phyloP scores from a whole-genome alignment of 2,888 invertebrate genomes.

The Druceiella hillmani region DNA sequence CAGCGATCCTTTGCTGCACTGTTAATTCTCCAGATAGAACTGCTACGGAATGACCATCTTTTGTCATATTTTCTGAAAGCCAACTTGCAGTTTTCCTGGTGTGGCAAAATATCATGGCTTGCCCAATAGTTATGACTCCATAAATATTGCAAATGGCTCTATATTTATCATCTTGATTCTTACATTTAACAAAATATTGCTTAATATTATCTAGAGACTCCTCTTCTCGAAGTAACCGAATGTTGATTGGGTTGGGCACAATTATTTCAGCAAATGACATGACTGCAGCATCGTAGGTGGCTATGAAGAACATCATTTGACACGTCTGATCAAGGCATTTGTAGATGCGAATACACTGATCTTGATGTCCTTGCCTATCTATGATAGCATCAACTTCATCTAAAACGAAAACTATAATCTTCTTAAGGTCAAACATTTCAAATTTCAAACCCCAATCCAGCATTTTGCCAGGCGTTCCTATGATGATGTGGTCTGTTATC shows the following conservation, averaged over 20 bases:
- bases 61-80: slow-evolving; percentile 70
- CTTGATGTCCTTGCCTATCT: slow-evolving; percentile 86
- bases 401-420: slow-evolving; percentile 78
- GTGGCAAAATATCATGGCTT: slow-evolving; percentile 89
- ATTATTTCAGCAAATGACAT: slow-evolving; percentile 87
- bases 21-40: slow-evolving; percentile 78
- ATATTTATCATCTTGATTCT: slow-evolving; percentile 71
- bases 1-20: slow-evolving; percentile 75
- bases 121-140: slow-evolving; percentile 83
- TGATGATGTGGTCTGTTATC: slow-evolving; percentile 73
- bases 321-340: slow-evolving; percentile 61
- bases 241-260: slow-evolving; percentile 74
- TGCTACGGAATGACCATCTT: slow-evolving; percentile 81
- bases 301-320: slow-evolving; percentile 91
- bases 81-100: slow-evolving; percentile 71
- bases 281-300: slow-evolving; percentile 81
- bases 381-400: slow-evolving; percentile 97
- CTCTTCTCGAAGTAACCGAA: slow-evolving; percentile 73
- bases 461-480: slow-evolving; percentile 89
- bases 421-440: slow-evolving; percentile 65
- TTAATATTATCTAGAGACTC: slow-evolving; percentile 85
- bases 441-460: slow-evolving; percentile 78
- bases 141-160: slow-evolving; percentile 83
- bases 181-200: slow-evolving; percentile 81
- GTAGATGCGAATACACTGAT: slow-evolving; percentile 82